A percentile compares a stretch with the other conserved stretches of the same genome.
Evolutionary conservation across 1,140 invertebrate genomes (phyloP).

Genomic region (Brachionus manjavacas): DNA sequence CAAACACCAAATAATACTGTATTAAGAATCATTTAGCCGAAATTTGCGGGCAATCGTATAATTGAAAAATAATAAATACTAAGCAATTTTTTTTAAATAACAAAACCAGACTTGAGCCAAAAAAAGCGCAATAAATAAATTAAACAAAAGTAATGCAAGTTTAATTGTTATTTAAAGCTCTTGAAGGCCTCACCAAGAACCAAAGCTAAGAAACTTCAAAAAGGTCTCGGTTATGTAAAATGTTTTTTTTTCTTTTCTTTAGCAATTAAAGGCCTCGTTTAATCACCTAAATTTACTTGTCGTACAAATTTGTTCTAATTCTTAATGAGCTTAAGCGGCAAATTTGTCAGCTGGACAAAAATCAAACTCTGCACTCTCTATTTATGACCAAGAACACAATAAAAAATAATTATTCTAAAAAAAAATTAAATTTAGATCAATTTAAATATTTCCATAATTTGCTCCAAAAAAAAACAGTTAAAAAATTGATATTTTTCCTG

Average conservation of each 20-base stretch:
- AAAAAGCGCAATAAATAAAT: not conserved
- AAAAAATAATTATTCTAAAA: no score
- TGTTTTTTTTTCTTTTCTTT: not conserved
- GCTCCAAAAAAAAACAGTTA: no score
- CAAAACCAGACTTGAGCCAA: not conserved
- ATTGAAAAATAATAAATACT: conserved; percentile 2
- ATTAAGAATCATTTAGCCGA: not conserved
- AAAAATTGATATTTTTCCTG: no score
- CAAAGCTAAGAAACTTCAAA: not conserved
- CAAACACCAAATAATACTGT: not conserved
- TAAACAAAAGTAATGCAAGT: not conserved
- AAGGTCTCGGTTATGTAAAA: not conserved
- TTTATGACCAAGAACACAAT: not conserved
- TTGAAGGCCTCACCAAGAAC: not conserved
- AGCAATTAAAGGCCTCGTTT: not conserved
- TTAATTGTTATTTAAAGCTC: not conserved
- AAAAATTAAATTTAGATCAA: no score
- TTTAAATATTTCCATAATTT: no score
- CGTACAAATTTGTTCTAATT: not conserved
- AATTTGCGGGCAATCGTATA: not conserved
- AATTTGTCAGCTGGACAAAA: not conserved
- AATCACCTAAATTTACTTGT: not conserved
- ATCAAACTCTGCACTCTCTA: not conserved
- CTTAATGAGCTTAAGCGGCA: not conserved
- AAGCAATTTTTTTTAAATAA: not conserved